phyloP scores from a whole-genome alignment of 1,140 invertebrate genomes.

The Matsumurasca onukii region DNA sequence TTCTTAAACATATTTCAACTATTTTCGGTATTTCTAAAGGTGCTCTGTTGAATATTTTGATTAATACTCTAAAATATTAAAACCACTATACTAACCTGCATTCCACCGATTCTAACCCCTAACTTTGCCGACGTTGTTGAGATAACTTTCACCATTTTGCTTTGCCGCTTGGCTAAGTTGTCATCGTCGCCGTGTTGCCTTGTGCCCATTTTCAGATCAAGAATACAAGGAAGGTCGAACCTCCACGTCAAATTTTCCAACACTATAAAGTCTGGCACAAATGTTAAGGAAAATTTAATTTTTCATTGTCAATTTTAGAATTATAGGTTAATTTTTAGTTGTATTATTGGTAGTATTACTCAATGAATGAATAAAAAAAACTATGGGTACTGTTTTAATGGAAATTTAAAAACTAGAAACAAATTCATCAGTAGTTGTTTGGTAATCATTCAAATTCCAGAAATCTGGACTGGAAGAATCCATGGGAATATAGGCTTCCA shows the following conservation, averaged over 20 bases:
- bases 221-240: conserved; percentile 53
- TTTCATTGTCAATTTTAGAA: neutral
- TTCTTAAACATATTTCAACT: no score
- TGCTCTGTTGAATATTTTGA: no score
- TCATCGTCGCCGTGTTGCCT: conserved; percentile 63
- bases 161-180: conserved; percentile 54
- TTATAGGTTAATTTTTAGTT: neutral
- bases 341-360: neutral
- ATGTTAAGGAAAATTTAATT: neutral
- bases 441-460: no score
- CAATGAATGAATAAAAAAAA: no score
- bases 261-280: conserved; percentile 57
- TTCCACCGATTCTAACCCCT: conserved; percentile 61
- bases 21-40: no score
- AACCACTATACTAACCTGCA: no score
- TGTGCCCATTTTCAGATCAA: conserved; percentile 68
- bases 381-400: no score
- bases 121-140: conserved; percentile 58
- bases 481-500: no score
- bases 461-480: no score
- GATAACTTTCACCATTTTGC: conserved; percentile 58
- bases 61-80: no score
- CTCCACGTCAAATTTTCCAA: conserved; percentile 61
- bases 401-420: no score
- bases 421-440: no score